phyloP scores from a whole-genome alignment of 2,888 invertebrate species.

The Sphecodes monilicornis region DNA sequence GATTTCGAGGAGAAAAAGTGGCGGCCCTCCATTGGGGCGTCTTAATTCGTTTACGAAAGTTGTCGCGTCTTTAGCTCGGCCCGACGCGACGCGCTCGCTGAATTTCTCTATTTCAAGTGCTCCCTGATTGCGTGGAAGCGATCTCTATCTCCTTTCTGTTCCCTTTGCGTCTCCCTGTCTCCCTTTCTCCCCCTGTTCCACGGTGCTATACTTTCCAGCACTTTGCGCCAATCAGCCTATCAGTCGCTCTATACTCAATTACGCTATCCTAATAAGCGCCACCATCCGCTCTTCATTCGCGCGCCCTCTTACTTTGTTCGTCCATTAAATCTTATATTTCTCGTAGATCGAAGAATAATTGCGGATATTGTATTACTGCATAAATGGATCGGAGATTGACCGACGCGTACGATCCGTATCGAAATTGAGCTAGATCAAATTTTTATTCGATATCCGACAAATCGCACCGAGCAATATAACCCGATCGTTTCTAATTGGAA shows the following conservation, averaged over 20 bases:
- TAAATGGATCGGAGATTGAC: not conserved
- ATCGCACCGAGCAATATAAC: not conserved
- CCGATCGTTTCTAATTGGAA: not conserved
- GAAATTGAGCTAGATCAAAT: not conserved
- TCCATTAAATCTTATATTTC: conserved; percentile 2
- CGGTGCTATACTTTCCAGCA: not conserved
- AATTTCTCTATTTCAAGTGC: conserved; percentile 3
- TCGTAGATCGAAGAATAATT: not conserved
- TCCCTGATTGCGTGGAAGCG: not conserved
- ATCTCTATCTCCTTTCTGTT: not conserved
- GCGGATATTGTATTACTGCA: not conserved
- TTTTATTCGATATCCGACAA: not conserved
- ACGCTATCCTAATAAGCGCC: conserved; percentile 7
- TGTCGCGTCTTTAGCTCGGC: not conserved
- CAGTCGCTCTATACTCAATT: conserved; percentile 9
- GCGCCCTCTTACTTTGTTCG: conserved; percentile 6
- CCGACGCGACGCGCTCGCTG: not conserved
- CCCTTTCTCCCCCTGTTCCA: not conserved
- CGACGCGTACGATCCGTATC: not conserved
- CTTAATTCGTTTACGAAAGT: not conserved
- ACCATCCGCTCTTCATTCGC: conserved; percentile 5
- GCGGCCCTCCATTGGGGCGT: not conserved
- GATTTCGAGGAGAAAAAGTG: not conserved
- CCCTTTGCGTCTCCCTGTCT: not conserved
- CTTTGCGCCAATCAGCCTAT: not conserved